A percentile compares a stretch with the other conserved stretches of the same genome.
phyloP scores from a whole-genome alignment of 2,888 invertebrate species.

The Cordilura impudica region DNA sequence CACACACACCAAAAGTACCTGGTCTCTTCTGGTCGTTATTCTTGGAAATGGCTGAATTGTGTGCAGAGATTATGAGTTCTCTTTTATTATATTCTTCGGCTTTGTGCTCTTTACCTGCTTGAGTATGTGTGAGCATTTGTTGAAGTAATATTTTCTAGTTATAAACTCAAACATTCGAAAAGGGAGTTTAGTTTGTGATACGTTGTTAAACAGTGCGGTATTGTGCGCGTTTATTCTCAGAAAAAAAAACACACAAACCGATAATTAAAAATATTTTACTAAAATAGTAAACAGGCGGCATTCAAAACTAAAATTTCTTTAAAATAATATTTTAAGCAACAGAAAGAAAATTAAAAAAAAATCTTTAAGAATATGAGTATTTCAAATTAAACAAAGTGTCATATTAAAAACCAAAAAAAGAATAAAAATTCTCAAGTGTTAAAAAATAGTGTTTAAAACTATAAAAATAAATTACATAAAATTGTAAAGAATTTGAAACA shows the following conservation, averaged over 20 bases:
- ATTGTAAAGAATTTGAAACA: neutral
- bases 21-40: conserved; percentile 43
- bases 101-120: conserved; percentile 2
- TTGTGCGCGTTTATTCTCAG: conserved; percentile 58
- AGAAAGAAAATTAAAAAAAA: conserved; percentile 3
- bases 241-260: conserved; percentile 14
- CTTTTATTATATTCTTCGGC: conserved; percentile 15
- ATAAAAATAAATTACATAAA: conserved; percentile 2
- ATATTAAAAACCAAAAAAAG: conserved; percentile 7
- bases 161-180: conserved; percentile 51
- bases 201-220: conserved; percentile 71
- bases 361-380: conserved; percentile 6
- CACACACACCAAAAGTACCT: conserved; percentile 40
- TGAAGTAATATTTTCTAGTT: conserved; percentile 48
- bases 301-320: conserved; percentile 25
- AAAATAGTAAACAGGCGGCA: conserved; percentile 49
- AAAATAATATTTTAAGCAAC: neutral
- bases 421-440: neutral
- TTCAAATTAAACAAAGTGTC: conserved; percentile 31
- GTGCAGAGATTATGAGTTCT: conserved; percentile 24
- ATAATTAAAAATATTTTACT: conserved; percentile 1
- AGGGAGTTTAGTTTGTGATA: conserved; percentile 71
- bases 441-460: neutral
- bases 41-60: conserved; percentile 62
- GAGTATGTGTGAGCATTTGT: conserved; percentile 33